A percentile compares a stretch with the other conserved stretches of the same genome.
These are phyloP conservation scores for Pseudopipra pipra DNA, from an alignment of 2,113 vertebrate species.

Conservation along the genomic window DNA sequence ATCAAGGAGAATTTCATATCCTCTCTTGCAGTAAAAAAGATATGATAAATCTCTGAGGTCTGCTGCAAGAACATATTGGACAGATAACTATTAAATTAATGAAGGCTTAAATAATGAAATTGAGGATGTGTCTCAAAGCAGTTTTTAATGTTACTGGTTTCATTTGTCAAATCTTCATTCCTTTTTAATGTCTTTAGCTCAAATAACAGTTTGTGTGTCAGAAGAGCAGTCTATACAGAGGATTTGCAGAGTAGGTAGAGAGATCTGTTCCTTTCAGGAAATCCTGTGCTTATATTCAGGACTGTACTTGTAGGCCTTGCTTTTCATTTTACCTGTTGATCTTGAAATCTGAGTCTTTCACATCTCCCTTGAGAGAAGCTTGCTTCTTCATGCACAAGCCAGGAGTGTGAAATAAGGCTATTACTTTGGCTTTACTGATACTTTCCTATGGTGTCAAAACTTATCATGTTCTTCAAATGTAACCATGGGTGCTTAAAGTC, in stretches of 20 bases:
- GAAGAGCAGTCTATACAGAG: background rate
- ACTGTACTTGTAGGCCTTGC: background rate
- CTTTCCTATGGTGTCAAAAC: background rate
- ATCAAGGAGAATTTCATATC: background rate
- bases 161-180: background rate
- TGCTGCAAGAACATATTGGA: background rate
- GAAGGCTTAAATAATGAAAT: background rate
- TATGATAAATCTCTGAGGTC: background rate
- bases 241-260: background rate
- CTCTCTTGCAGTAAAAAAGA: background rate
- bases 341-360: background rate
- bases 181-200: background rate
- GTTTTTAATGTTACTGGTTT: background rate
- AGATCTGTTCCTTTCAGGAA: background rate
- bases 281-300: background rate
- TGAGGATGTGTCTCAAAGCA: background rate
- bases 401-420: background rate
- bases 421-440: background rate
- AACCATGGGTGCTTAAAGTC: background rate
- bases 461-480: background rate
- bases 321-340: background rate
- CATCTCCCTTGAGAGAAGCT: background rate
- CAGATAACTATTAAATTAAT: background rate
- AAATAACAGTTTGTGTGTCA: background rate
- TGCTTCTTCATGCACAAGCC: accelerated